These are phyloP conservation scores for Tortrix viridana DNA, from an alignment of 2,888 invertebrate species.

Conservation along the genomic window DNA sequence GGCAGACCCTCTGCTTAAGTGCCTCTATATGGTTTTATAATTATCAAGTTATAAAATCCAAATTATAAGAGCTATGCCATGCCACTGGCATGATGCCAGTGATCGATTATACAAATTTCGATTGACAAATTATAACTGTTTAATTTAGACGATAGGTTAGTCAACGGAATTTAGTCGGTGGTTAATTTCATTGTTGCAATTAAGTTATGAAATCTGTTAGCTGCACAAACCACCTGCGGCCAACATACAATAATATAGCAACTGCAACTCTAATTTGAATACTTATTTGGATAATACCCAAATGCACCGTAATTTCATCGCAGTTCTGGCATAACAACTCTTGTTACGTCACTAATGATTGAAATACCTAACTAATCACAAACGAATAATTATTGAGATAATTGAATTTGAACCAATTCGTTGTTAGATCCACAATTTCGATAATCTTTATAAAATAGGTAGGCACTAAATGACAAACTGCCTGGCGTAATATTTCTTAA, in stretches of 20 bases:
- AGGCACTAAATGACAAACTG: no score
- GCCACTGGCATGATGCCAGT: no score
- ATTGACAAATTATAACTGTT: neutral
- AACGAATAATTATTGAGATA: no score
- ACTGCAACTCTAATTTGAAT: constrained; percentile 13
- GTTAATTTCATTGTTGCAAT: constrained; percentile 14
- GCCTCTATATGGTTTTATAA: no score
- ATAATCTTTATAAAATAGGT: neutral
- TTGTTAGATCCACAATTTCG: neutral
- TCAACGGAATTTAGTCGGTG: neutral
- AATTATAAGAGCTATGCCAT: no score
- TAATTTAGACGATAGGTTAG: neutral
- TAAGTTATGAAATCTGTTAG: constrained; percentile 12
- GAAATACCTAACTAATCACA: neutral
- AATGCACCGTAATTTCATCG: neutral
- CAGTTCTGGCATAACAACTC: neutral
- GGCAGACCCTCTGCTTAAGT: no score
- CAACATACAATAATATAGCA: neutral
- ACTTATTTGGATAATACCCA: constrained; percentile 14
- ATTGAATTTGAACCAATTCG: no score
- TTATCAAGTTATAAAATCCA: no score
- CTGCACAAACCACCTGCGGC: constrained; percentile 15
- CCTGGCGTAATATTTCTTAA: no score
- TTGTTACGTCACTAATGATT: neutral
- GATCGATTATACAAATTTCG: no score